Percentiles rank a stretch among this genome's conserved stretches.
Conservation (phyloP, 2,888 invertebrate species). For the Tolmerus cingulatus region DNA sequence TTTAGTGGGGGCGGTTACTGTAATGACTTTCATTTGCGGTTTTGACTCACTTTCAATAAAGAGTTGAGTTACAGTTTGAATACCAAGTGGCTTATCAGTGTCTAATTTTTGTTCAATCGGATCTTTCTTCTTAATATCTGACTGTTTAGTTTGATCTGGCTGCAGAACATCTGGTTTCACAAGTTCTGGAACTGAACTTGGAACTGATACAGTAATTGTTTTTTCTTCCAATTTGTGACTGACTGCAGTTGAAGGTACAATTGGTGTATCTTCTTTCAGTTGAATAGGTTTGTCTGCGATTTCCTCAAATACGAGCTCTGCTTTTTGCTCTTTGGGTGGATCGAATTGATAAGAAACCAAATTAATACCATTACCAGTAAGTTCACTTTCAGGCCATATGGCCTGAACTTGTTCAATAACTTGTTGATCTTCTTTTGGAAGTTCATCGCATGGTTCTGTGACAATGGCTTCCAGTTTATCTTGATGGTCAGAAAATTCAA, state of each 20-base stretch:
- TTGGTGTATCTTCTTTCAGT: background rate
- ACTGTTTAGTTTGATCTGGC: background rate
- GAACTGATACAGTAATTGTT: background rate
- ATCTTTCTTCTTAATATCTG: background rate
- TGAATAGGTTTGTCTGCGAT: background rate
- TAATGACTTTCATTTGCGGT: slow-evolving; percentile 53
- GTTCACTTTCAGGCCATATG: slow-evolving; percentile 59
- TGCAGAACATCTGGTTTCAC: background rate
- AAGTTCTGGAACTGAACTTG: background rate
- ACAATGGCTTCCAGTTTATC: slow-evolving; percentile 51
- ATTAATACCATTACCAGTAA: slow-evolving; percentile 57
- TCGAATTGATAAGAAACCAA: slow-evolving; percentile 58
- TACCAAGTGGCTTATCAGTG: background rate
- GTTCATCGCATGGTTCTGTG: slow-evolving; percentile 43
- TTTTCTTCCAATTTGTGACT: background rate
- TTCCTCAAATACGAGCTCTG: background rate
- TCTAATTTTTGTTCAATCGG: background rate
- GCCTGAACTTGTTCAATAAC: slow-evolving; percentile 49
- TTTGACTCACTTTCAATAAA: slow-evolving; percentile 58
- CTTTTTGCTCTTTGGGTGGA: background rate
- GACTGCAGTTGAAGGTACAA: background rate
- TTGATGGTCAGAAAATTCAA: slow-evolving; percentile 57
- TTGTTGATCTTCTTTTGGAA: slow-evolving; percentile 8
- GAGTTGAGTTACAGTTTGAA: slow-evolving; percentile 55
- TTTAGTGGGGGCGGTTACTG: slow-evolving; percentile 62